Evolutionary conservation across 37 sponge, comb jelly and placozoan genomes (phyloP).

Genomic region (Petrosia ficiformis): DNA sequence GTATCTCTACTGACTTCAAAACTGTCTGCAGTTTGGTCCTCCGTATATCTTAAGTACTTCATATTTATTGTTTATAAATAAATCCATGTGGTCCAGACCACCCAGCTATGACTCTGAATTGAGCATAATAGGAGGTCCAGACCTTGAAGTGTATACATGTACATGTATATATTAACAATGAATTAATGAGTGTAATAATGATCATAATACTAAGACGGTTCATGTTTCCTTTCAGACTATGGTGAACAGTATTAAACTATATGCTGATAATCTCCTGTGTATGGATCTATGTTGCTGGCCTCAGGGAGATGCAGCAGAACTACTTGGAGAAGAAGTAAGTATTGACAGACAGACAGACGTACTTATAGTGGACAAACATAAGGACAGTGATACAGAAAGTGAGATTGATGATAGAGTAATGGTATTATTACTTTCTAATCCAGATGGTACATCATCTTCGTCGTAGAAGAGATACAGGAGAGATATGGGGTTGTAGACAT

Average conservation of each 20-base stretch:
- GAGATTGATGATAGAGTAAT: not conserved
- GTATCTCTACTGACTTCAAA: no score
- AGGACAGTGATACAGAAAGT: not conserved
- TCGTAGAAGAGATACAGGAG: constrained; percentile 38
- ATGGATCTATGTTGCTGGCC: constrained; percentile 79
- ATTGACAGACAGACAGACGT: not conserved
- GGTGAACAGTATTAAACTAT: constrained; percentile 44
- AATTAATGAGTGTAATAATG: no score
- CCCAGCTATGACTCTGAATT: no score
- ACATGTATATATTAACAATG: no score
- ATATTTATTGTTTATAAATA: not conserved
- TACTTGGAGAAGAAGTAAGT: constrained; percentile 27
- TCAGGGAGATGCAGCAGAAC: constrained; percentile 25
- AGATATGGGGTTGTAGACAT: constrained; percentile 83
- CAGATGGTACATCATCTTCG: constrained; percentile 55
- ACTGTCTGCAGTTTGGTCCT: no score
- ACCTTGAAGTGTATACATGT: no score
- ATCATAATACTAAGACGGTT: no score
- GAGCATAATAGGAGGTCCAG: no score
- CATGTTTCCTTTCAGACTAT: constrained; percentile 24
- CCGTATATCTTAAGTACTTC: not conserved
- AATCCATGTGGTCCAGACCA: no score
- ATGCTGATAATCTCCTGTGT: constrained; percentile 75
- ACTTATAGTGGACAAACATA: not conserved
- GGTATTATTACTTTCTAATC: not conserved